Conservation (phyloP, 2,888 invertebrate species). For the Scotopteryx bipunctaria region DNA sequence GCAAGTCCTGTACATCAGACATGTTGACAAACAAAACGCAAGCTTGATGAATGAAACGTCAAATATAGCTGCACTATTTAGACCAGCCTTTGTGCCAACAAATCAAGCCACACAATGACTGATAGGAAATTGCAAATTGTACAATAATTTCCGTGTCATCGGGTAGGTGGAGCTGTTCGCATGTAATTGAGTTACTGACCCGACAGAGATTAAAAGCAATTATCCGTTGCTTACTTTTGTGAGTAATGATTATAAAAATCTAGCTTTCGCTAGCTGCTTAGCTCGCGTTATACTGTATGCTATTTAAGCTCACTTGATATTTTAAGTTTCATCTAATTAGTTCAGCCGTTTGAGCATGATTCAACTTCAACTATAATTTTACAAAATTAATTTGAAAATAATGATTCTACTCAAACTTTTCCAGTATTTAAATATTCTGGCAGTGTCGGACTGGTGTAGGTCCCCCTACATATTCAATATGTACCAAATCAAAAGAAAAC, state of each 20-base stretch:
- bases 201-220: not conserved
- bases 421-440: too few species aligned
- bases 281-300: too few species aligned
- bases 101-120: conserved; percentile 31
- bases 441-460: not conserved
- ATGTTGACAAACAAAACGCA: conserved; percentile 32
- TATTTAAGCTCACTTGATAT: too few species aligned
- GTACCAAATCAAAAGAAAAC: not conserved
- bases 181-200: conserved; percentile 3
- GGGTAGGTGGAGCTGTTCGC: conserved; percentile 12
- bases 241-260: not conserved
- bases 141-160: conserved; percentile 37
- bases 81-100: conserved; percentile 36
- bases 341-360: too few species aligned
- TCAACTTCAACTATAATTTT: too few species aligned
- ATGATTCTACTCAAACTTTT: too few species aligned
- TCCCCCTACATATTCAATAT: too few species aligned
- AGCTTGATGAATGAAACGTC: conserved; percentile 55
- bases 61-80: conserved; percentile 41
- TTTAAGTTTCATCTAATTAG: too few species aligned
- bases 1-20: conserved; percentile 5
- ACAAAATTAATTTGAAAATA: too few species aligned
- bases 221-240: conserved; percentile 1
- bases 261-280: too few species aligned
- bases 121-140: conserved; percentile 42